Base-by-base conservation (phyloP, 2,888 invertebrate species). In the Spilosoma lubricipeda region DNA sequence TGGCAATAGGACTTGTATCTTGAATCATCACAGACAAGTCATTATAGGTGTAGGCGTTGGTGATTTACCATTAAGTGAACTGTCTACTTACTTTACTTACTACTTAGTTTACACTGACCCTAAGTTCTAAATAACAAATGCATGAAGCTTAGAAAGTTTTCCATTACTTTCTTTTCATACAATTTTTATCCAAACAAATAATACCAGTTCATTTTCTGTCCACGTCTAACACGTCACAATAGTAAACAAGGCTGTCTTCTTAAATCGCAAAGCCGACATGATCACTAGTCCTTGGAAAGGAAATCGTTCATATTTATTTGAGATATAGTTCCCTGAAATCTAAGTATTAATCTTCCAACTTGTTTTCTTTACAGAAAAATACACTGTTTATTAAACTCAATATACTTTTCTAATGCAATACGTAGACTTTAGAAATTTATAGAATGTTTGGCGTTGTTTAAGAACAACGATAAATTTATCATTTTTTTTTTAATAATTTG, bases 301-400 rank as follows among this genome's bases (percentile, higher is more conserved):
- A 91, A 90, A 91, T 88, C 88, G 87, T 87, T 88, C 78, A 80
- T 88, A 90, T 92, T 92, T 92, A 93, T 91, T 88, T 86, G 88
- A 86, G 87, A 89, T 90, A 91, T 92, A 90, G 87, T 87, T 79
- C 88, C 89, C 89, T 91, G 90, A 92, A 93, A 92, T 91, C 89
- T 90, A 80, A 82, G 88, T 89, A 93, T 93, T 92, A 90, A 91
- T 93, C 92, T 91, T 85, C 73, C 76, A 78, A 85, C 86, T 85
- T 82, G 78, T 48, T 69, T 45, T 56, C 36, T 74, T 67, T 63
- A 45, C 59, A 69, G 39, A 66, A 74, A 77, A 74, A 77, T 71
- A 80, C 77, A 45, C 70, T 73, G 67, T 77, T 72, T 79, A 74
- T 77, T 63, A 23, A 72, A 72, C 68, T 77, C 77, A 80, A 73